These are phyloP conservation scores for Agrypnia vestita DNA, from an alignment of 1,140 invertebrate species.

Conservation along the genomic window DNA sequence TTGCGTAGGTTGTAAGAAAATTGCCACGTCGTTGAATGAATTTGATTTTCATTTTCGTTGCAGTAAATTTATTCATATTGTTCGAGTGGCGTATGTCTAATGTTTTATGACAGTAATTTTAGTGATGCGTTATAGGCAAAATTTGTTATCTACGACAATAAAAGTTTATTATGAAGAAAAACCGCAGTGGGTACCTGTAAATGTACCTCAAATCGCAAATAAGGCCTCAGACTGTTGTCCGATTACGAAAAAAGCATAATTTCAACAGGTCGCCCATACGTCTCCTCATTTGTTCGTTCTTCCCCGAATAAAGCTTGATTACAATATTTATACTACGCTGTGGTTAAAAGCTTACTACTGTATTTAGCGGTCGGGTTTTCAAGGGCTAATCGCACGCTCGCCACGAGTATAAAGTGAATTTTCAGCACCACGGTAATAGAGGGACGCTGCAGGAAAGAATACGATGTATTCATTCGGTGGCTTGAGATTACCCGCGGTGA, in stretches of 20 bases:
- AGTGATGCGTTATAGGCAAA: no score
- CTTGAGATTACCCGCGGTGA: background rate
- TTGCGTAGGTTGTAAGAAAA: no score
- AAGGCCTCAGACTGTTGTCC: background rate
- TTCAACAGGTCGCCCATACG: conserved; percentile 26
- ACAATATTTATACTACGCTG: conserved; percentile 12
- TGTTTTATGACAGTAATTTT: no score
- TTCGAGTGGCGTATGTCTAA: no score
- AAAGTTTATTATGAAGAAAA: no score
- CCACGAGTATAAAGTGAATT: background rate
- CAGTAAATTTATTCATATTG: no score
- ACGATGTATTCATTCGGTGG: background rate
- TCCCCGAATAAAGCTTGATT: conserved; percentile 33
- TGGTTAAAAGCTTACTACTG: conserved; percentile 16
- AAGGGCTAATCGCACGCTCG: background rate
- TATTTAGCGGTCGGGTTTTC: conserved; percentile 7
- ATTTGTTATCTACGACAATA: no score
- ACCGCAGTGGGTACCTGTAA: no score
- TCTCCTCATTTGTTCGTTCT: background rate
- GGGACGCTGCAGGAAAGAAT: background rate
- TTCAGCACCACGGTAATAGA: background rate
- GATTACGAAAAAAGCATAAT: conserved; percentile 11
- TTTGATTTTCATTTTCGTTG: no score
- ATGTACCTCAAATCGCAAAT: background rate
- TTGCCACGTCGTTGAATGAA: no score